Conservation (phyloP, 2,113 vertebrate genomes). For the Connochaetes taurinus region DNA sequence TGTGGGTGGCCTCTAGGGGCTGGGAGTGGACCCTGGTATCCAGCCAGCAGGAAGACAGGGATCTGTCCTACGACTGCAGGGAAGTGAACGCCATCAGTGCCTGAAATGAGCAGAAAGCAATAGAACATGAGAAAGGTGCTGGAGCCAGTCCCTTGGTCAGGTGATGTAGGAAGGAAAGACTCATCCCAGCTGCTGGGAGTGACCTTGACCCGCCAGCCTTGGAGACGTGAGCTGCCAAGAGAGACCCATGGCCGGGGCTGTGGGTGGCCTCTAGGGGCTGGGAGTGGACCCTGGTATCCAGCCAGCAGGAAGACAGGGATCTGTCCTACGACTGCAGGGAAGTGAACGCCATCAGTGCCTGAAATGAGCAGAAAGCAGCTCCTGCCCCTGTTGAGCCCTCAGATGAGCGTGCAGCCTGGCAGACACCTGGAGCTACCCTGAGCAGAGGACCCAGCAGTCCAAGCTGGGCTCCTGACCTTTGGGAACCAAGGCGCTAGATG, state of each 20-base stretch:
- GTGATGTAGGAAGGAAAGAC: fast-evolving
- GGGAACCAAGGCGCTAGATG: not conserved
- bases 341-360: fast-evolving
- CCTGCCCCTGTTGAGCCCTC: not conserved
- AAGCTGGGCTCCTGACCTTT: not conserved
- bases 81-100: fast-evolving
- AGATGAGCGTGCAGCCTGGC: not conserved
- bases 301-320: not conserved
- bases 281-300: not conserved
- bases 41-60: not conserved
- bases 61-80: not conserved
- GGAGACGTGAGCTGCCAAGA: fast-evolving
- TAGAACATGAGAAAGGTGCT: not conserved
- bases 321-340: not conserved
- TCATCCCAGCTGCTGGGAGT: fast-evolving
- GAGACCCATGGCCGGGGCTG: fast-evolving
- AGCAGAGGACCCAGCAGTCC: not conserved
- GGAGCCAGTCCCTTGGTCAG: not conserved
- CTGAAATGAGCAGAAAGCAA: fast-evolving
- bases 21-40: not conserved
- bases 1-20: not conserved
- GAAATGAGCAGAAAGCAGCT: fast-evolving
- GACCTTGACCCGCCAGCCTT: too few species aligned
- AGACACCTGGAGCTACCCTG: not conserved
- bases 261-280: not conserved